Evolutionary conservation across 2,797 vertebrate genomes (phyloP).

Genomic region (Alcedo quadribrachys): DNA sequence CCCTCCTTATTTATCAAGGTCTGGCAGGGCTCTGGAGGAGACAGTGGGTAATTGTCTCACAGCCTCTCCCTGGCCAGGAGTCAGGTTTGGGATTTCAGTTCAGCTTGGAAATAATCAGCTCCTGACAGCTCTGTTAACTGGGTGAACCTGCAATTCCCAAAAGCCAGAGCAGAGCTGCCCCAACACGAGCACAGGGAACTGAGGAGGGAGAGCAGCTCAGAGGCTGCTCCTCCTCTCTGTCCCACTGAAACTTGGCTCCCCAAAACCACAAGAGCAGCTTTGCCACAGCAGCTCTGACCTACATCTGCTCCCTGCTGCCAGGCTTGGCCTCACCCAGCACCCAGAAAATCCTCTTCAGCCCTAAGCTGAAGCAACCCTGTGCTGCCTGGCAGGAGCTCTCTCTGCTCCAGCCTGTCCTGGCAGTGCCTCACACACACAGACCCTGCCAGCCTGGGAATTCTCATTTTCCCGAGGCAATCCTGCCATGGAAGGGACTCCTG

Average conservation of each 20-base stretch:
- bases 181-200: not conserved
- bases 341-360: not conserved
- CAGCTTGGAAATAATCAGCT: slow-evolving; percentile 44
- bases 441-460: not conserved
- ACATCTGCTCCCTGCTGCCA: not conserved
- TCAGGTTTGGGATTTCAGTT: slow-evolving; percentile 50
- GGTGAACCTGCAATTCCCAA: not conserved
- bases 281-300: not conserved
- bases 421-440: not conserved
- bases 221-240: not conserved
- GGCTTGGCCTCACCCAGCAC: not conserved
- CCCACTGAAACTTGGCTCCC: not conserved
- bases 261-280: not conserved
- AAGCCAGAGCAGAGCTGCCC: not conserved
- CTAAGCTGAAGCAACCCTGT: not conserved
- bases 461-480: not conserved
- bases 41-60: slow-evolving; percentile 53
- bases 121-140: slow-evolving; percentile 8
- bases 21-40: slow-evolving; percentile 17
- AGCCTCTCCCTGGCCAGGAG: not conserved
- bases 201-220: not conserved
- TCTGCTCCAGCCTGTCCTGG: not conserved
- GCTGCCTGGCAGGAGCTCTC: not conserved
- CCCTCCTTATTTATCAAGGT: not conserved
- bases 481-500: not conserved